A percentile compares a stretch with the other conserved stretches of the same genome.
These are phyloP conservation scores for Andrena dorsata DNA, from an alignment of 2,888 invertebrate genomes.

Conservation along the genomic window DNA sequence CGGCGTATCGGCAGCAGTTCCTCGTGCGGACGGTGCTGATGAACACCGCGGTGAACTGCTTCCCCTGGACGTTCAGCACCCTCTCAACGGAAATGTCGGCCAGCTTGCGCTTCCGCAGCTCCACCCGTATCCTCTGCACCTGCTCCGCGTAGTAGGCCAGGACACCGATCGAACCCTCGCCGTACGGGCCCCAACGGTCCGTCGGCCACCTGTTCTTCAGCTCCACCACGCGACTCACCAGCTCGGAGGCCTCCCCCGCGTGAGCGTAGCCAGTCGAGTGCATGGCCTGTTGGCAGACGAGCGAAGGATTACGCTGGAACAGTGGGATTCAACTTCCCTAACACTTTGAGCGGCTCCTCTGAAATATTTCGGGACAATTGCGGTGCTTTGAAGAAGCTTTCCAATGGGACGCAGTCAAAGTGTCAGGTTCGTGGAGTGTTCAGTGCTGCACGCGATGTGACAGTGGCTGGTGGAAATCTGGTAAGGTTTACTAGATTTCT, in stretches of 20 bases:
- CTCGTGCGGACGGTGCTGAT: conserved; percentile 92
- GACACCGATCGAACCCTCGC: conserved; percentile 93
- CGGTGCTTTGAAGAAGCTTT: too few species aligned
- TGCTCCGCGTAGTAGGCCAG: conserved; percentile 94
- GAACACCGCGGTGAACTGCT: conserved; percentile 93
- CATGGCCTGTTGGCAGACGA: conserved; percentile 71
- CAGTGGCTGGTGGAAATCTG: too few species aligned
- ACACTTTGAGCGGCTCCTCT: neutral
- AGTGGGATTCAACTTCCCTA: neutral
- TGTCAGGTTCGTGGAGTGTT: too few species aligned
- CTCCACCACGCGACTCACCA: conserved; percentile 91
- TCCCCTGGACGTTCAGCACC: conserved; percentile 94
- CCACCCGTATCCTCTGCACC: conserved; percentile 90
- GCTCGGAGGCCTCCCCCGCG: conserved; percentile 92
- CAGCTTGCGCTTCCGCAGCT: conserved; percentile 90
- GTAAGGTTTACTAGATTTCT: too few species aligned
- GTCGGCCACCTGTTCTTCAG: conserved; percentile 91
- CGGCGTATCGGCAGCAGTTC: conserved; percentile 88
- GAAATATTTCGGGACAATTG: too few species aligned
- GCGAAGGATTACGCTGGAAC: neutral
- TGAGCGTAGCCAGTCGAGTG: conserved; percentile 93
- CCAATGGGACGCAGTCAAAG: too few species aligned
- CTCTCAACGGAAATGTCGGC: conserved; percentile 92
- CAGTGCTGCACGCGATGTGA: too few species aligned
- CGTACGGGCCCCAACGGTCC: conserved; percentile 89